Base-by-base conservation (phyloP, 2,113 vertebrate genomes). In the Menidia beryllina region DNA sequence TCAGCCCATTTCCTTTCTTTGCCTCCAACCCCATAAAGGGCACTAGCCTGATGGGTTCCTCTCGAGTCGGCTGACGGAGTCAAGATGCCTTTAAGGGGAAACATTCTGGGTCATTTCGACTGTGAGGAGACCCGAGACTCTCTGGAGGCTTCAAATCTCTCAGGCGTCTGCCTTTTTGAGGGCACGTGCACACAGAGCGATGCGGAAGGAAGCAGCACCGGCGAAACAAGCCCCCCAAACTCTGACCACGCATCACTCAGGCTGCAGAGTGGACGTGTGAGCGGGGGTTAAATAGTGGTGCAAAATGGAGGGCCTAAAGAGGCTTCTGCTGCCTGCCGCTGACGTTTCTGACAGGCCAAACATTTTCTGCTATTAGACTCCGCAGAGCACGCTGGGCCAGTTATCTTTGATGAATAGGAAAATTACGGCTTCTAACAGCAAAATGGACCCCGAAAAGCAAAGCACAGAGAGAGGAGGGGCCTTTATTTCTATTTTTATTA, bases 331-430 rank as follows among this genome's bases (percentile, higher is more conserved):
- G 70, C 72, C 84, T 72, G 72, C 69, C 1, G 39, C 17, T 64
- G 74, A 86, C 66, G 74, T 12, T 21, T 61, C 19, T 54, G 83
- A 84, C 87, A 83, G 76, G 76, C 54, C 12, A 64, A 68, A 76
- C n/a, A 79, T 77, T 79, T 75, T 52, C 75, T 62, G 58, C 66
- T 45, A 67, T 86, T 79, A 72, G 56, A 23, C 70, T 67, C 23
- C 25, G 54, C 56, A 53, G 72, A 30, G 53, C 76, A 53, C 34
- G 64, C 14, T 12, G 1, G 41, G 48, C 71, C 77, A 5, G 51
- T 72, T 79, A 72, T 59, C 84, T 77, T 7, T 74, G 67, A 83
- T 24, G 23, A 86, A 79, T 58, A 55, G 39, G 58, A 85, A 86
- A 86, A 86, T 86, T 63, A 75, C 72, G 77, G 64, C 67, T 75